These are phyloP conservation scores for Notolepis coatsorum DNA, from an alignment of 2,797 vertebrate genomes.

Conservation along the genomic window DNA sequence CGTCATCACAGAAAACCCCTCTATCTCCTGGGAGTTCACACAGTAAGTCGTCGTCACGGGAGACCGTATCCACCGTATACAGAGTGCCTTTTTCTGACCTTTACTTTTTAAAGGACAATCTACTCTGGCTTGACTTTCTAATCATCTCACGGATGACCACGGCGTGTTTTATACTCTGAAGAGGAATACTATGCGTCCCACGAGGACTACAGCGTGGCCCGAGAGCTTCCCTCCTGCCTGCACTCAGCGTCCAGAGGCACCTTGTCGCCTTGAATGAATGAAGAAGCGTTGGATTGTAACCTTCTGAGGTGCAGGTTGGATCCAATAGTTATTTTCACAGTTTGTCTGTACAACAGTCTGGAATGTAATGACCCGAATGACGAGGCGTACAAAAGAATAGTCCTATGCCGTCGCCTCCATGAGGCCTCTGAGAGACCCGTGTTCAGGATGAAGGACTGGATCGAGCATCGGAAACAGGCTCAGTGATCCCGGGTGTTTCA, in stretches of 20 bases:
- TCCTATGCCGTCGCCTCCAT: neutral
- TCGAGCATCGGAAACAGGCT: constrained; percentile 5
- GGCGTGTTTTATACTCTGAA: neutral
- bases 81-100: constrained; percentile 17
- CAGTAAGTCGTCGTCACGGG: constrained; percentile 46
- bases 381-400: no score
- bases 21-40: constrained; percentile 37
- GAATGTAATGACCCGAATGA: no score
- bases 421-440: neutral
- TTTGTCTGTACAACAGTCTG: no score
- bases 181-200: neutral
- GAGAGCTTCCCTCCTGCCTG: no score
- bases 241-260: neutral
- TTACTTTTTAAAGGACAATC: constrained; percentile 15
- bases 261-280: neutral
- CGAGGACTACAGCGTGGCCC: constrained; percentile 21
- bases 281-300: no score
- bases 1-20: constrained; percentile 51
- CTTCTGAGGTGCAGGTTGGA: no score
- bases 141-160: neutral
- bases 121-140: constrained; percentile 14
- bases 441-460: constrained; percentile 2
- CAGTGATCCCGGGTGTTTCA: neutral
- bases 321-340: no score
- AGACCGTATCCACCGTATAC: constrained; percentile 7